Conservation (phyloP, 2,888 invertebrate species). For the Agrochola lota region DNA sequence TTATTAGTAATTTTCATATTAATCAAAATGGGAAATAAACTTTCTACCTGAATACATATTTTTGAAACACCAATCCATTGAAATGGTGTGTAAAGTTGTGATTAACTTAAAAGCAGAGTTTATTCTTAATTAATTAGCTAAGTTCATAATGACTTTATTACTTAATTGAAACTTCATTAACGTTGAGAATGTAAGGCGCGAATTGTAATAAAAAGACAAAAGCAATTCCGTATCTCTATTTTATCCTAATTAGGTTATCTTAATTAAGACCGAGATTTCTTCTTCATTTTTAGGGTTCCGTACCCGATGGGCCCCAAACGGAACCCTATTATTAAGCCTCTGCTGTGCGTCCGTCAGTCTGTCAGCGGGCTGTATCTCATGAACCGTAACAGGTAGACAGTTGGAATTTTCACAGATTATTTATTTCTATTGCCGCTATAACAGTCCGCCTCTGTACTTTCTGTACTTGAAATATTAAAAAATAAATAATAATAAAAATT, state of each 20-base stretch:
- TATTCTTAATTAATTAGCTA: constrained; percentile 61
- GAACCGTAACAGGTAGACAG: no score
- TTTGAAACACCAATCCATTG: constrained; percentile 4
- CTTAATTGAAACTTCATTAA: constrained; percentile 61
- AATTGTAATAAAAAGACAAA: constrained; percentile 43
- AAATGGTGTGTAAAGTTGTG: constrained; percentile 24
- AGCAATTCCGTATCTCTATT: constrained; percentile 16
- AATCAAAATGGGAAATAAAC: constrained; percentile 1
- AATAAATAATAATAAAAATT: no score
- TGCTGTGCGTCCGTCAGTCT: no score
- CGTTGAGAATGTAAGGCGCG: constrained; percentile 26
- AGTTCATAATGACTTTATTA: constrained; percentile 59
- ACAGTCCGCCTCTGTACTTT: no score
- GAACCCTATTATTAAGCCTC: no score
- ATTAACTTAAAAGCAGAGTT: constrained; percentile 54
- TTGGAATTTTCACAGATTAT: no score
- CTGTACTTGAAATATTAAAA: no score
- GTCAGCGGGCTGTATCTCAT: no score
- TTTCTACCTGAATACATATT: constrained; percentile 4
- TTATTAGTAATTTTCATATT: no score
- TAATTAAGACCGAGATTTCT: constrained; percentile 47
- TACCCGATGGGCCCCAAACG: no score
- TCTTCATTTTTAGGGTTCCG: constrained; percentile 5
- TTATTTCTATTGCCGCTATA: no score
- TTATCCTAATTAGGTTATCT: constrained; percentile 34